Evolutionary conservation across 2,888 invertebrate genomes (phyloP).

Genomic region (Phortica okadai): DNA sequence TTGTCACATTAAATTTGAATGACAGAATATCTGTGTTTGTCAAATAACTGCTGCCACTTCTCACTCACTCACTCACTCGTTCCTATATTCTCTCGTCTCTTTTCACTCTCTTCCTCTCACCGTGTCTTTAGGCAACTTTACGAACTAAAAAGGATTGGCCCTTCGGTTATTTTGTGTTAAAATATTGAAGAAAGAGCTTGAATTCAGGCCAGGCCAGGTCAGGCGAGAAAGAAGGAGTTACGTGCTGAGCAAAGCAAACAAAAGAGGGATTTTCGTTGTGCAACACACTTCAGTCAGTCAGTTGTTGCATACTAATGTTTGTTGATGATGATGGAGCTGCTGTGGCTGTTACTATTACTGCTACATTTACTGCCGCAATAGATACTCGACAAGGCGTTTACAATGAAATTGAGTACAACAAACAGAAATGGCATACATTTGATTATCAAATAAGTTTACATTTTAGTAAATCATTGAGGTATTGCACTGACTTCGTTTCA

Average conservation of each 20-base stretch:
- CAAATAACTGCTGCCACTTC: background rate
- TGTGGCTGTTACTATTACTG: background rate
- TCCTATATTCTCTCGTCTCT: background rate
- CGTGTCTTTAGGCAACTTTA: background rate
- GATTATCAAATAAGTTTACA: conserved; percentile 7
- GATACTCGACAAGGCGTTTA: background rate
- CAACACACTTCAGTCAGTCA: conserved; percentile 2
- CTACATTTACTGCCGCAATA: background rate
- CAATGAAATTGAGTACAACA: background rate
- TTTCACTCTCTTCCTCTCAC: background rate
- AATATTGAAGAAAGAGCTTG: background rate
- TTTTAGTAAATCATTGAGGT: conserved; percentile 3
- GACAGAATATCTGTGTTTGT: background rate
- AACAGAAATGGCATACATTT: background rate
- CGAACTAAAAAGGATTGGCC: background rate
- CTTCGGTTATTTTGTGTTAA: background rate
- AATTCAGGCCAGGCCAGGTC: background rate
- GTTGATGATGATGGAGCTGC: background rate
- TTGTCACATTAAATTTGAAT: background rate
- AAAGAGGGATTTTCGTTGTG: background rate
- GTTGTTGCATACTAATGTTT: background rate
- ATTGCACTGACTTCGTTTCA: background rate
- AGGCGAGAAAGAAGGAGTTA: background rate
- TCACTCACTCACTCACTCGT: background rate
- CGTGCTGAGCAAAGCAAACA: background rate